These are phyloP conservation scores for Rhingia campestris DNA, from an alignment of 2,888 invertebrate species.

Conservation along the genomic window DNA sequence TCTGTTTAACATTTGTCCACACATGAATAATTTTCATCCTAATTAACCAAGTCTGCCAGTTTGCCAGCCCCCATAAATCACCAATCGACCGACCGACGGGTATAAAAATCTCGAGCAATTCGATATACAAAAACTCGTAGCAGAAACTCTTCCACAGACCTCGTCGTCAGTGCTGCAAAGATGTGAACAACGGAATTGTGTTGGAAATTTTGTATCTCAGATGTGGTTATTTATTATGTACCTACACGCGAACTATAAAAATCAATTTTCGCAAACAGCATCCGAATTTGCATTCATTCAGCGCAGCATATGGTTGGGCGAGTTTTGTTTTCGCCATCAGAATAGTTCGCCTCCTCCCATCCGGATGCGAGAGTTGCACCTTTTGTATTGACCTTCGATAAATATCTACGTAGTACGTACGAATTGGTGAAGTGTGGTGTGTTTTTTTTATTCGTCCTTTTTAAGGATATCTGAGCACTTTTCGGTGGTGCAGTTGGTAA, in stretches of 20 bases:
- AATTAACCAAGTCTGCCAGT: slow-evolving; percentile 6
- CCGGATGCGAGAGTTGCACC: slow-evolving; percentile 7
- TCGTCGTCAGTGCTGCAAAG: too few species aligned
- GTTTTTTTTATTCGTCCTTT: neutral
- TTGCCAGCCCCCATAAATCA: too few species aligned
- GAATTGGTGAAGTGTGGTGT: slow-evolving; percentile 9
- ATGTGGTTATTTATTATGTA: neutral
- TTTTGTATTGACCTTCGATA: slow-evolving; percentile 7
- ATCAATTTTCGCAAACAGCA: slow-evolving; percentile 68
- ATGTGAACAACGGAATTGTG: neutral
- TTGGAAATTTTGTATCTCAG: neutral
- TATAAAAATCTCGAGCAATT: too few species aligned
- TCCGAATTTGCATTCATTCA: slow-evolving; percentile 35
- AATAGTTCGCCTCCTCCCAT: neutral
- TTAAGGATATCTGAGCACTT: too few species aligned
- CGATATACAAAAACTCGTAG: too few species aligned
- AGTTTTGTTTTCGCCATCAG: slow-evolving; percentile 27
- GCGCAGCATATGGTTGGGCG: slow-evolving; percentile 49
- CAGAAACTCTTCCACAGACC: too few species aligned
- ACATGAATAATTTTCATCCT: slow-evolving; percentile 51
- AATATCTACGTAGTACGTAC: slow-evolving; percentile 7
- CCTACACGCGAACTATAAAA: slow-evolving; percentile 38
- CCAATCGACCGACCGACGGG: too few species aligned
- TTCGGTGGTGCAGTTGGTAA: slow-evolving; percentile 24
- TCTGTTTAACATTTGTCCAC: slow-evolving; percentile 40